Conservation (phyloP, 2,797 vertebrate genomes). For the Rhinichthys osculus region DNA sequence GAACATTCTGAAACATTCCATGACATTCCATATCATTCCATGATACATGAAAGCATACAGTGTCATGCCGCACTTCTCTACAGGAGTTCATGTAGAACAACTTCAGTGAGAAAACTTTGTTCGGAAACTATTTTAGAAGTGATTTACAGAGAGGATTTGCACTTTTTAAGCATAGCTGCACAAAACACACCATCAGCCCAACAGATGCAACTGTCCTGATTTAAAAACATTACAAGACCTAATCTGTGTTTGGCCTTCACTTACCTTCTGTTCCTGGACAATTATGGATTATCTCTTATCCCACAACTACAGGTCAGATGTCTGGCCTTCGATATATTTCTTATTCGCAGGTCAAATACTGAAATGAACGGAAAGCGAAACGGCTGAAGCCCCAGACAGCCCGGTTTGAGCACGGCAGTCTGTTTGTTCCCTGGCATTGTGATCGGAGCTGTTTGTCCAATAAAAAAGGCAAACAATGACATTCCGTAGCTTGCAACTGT, state of each 20-base stretch:
- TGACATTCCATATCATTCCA: too few species aligned
- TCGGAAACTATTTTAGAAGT: not conserved
- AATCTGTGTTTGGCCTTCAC: slow-evolving; percentile 34
- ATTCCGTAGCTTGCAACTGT: slow-evolving; percentile 82
- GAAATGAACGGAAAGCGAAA: slow-evolving; percentile 31
- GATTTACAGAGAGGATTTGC: not conserved
- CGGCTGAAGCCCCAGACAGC: slow-evolving; percentile 50
- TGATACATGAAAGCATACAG: not conserved
- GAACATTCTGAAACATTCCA: not conserved
- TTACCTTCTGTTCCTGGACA: slow-evolving; percentile 67
- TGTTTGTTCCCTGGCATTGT: slow-evolving; percentile 70
- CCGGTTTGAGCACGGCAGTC: slow-evolving; percentile 53
- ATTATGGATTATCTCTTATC: not conserved
- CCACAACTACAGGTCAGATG: not conserved
- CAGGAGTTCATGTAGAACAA: not conserved
- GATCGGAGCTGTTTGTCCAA: slow-evolving; percentile 70
- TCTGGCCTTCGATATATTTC: not conserved
- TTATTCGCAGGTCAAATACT: slow-evolving; percentile 2
- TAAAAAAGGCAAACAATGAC: slow-evolving; percentile 77
- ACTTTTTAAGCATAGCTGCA: not conserved
- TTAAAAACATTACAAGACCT: not conserved
- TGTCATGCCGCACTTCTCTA: not conserved
- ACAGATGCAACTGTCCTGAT: not conserved
- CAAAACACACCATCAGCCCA: not conserved
- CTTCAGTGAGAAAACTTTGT: not conserved